A percentile compares a stretch with the other conserved stretches of the same genome.
phyloP scores from a whole-genome alignment of 1,140 invertebrate genomes.

The Theocolax elegans region DNA sequence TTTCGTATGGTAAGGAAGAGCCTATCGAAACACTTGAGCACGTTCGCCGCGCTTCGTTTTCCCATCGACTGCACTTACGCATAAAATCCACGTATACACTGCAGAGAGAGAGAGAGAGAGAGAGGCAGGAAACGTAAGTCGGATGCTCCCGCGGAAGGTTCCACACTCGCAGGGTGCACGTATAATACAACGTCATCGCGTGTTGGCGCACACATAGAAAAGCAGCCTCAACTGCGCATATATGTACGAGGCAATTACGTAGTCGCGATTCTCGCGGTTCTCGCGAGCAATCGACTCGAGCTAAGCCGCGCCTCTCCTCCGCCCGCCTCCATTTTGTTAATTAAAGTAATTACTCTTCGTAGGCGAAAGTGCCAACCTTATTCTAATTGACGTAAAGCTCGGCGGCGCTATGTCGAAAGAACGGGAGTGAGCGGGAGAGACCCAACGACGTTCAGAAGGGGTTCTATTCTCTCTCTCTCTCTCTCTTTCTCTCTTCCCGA shows the following conservation, averaged over 20 bases:
- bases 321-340: slow-evolving; percentile 68
- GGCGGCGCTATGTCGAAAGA: slow-evolving; percentile 51
- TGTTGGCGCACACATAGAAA: no score
- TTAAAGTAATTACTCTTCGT: slow-evolving; percentile 72
- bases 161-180: not conserved
- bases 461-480: not conserved
- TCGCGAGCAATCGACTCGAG: slow-evolving; percentile 31
- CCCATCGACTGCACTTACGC: no score
- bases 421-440: slow-evolving; percentile 37
- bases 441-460: slow-evolving; percentile 13
- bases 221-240: not conserved
- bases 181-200: slow-evolving; percentile 10
- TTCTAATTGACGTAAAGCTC: slow-evolving; percentile 70
- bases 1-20: no score
- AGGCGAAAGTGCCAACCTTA: slow-evolving; percentile 69
- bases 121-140: not conserved
- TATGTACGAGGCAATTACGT: slow-evolving; percentile 27
- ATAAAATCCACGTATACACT: no score
- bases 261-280: slow-evolving; percentile 30
- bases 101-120: no score
- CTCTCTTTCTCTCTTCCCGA: not conserved
- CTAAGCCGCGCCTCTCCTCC: not conserved
- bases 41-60: slow-evolving; percentile 21
- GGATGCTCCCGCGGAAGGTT: not conserved
- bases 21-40: slow-evolving; percentile 34